These are phyloP conservation scores for Caenorhabditis latens DNA, from an alignment of 1,140 invertebrate genomes.

Conservation along the genomic window DNA sequence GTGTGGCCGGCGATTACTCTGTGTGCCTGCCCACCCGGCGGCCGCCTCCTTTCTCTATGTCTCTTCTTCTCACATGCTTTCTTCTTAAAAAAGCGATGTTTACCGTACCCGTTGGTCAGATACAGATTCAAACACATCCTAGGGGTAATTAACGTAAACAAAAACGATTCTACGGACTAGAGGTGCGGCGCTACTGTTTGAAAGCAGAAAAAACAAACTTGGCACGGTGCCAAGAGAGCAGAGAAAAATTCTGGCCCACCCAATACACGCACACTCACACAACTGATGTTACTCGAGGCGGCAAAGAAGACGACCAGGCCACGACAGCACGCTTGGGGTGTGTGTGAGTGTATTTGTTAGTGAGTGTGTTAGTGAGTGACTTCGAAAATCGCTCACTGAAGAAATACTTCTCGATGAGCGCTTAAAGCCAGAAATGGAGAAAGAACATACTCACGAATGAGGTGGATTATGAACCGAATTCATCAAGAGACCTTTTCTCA, in stretches of 20 bases:
- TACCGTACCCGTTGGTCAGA: conserved; percentile 43
- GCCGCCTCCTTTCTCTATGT: conserved; percentile 30
- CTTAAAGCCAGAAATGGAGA: conserved; percentile 12
- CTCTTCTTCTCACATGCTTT: conserved; percentile 19
- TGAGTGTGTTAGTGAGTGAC: conserved; percentile 47
- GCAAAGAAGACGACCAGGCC: conserved; percentile 51
- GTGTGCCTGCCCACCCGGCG: conserved; percentile 51
- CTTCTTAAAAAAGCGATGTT: not conserved
- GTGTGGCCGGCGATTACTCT: conserved; percentile 53
- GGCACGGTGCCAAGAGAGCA: conserved; percentile 41
- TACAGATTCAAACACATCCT: conserved; percentile 30
- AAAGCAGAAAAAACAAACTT: conserved; percentile 10
- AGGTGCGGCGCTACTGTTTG: not conserved
- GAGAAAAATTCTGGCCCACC: conserved; percentile 44
- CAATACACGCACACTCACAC: conserved; percentile 46
- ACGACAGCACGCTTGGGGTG: conserved; percentile 38
- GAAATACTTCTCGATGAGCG: not conserved
- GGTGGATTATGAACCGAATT: conserved; percentile 11
- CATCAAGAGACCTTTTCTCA: not conserved
- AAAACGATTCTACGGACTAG: not conserved
- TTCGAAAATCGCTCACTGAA: conserved; percentile 32
- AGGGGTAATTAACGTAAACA: conserved; percentile 29
- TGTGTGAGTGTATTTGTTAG: conserved; percentile 45
- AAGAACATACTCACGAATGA: conserved; percentile 18
- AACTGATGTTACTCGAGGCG: conserved; percentile 46